Conservation (phyloP, 2,113 vertebrate species). For the Natator depressus region DNA sequence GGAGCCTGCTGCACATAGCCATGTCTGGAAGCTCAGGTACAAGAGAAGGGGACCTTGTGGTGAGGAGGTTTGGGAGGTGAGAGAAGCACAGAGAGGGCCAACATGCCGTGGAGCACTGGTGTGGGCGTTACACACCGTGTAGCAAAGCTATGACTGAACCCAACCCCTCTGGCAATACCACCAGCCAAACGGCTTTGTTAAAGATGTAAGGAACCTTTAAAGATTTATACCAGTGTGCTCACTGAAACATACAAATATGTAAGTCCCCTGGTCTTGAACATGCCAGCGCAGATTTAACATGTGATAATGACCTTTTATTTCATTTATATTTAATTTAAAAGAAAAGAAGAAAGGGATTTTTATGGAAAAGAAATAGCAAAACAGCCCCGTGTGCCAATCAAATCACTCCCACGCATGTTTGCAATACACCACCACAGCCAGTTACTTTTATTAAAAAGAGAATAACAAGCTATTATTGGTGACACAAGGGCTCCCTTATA, state of each 20-base stretch:
- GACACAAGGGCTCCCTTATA: not conserved
- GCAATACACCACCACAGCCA: not conserved
- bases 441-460: not conserved
- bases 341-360: not conserved
- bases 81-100: too few relatives aligned
- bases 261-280: not conserved
- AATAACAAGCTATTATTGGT: not conserved
- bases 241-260: not conserved
- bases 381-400: not conserved
- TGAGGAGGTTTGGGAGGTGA: too few relatives aligned
- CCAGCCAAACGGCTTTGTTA: not conserved
- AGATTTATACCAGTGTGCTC: not conserved
- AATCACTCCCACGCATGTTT: not conserved
- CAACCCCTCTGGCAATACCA: not conserved
- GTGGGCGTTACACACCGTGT: too few relatives aligned
- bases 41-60: too few relatives aligned
- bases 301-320: not conserved
- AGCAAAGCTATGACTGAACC: not conserved
- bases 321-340: not conserved
- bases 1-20: too few relatives aligned
- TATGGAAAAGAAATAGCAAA: not conserved
- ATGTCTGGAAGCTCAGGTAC: too few relatives aligned
- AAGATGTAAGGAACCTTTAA: not conserved
- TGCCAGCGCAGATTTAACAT: not conserved
- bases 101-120: too few relatives aligned